Conservation (phyloP, 2,113 vertebrate species). For the Eolophus roseicapilla region DNA sequence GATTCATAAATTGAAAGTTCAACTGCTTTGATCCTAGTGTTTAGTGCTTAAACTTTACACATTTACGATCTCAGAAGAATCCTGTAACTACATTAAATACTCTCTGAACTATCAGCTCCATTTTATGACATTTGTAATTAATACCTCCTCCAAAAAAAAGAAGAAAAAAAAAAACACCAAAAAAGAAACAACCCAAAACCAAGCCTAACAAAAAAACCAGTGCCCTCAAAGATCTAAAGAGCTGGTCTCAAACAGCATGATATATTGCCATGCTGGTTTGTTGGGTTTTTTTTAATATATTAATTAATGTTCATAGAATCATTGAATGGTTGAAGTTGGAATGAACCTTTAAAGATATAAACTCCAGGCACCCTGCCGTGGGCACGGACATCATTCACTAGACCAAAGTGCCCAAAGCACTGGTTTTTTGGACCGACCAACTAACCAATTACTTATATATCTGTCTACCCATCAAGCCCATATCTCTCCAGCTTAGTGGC, state of each 20-base stretch:
- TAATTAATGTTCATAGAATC: not conserved
- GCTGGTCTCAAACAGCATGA: not conserved
- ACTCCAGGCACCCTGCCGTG: not conserved
- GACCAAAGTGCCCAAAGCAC: not conserved
- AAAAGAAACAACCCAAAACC: not conserved
- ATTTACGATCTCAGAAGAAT: not conserved
- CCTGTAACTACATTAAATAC: not conserved
- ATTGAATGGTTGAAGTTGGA: not conserved
- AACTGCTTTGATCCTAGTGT: not conserved
- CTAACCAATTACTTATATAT: not conserved
- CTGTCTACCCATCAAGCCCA: not conserved
- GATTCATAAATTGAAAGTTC: not conserved
- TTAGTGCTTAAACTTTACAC: not conserved
- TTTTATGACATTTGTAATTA: not conserved
- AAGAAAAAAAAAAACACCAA: not conserved
- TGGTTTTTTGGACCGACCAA: not conserved
- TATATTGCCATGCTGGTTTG: not conserved
- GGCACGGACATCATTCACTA: not conserved
- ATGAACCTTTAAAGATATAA: not conserved
- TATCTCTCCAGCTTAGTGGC: not conserved
- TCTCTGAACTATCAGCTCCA: not conserved
- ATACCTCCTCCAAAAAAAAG: not conserved
- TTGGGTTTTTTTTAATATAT: not conserved
- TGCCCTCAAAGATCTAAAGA: not conserved
- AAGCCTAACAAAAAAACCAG: fast-evolving